A percentile compares a stretch with the other conserved stretches of the same genome.
Evolutionary conservation across 1,140 invertebrate genomes (phyloP).

Genomic region (Rhynchophorus ferrugineus): DNA sequence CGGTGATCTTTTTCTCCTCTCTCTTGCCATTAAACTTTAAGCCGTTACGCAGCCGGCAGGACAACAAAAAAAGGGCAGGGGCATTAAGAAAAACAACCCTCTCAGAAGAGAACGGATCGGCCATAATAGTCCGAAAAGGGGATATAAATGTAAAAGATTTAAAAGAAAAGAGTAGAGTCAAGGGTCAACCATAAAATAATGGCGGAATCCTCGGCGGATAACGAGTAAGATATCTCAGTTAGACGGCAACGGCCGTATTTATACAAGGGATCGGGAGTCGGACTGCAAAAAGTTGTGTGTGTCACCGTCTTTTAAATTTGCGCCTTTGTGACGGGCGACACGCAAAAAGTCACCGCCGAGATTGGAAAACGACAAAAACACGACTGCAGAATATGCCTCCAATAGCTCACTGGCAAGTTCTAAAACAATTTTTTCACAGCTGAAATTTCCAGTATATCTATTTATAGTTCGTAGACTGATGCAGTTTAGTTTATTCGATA

Average conservation of each 20-base stretch:
- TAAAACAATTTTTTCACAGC: too few relatives aligned
- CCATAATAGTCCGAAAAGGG: conserved; percentile 27
- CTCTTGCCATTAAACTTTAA: background rate
- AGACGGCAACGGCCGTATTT: background rate
- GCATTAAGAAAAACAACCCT: background rate
- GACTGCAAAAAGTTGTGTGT: background rate
- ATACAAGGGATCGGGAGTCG: background rate
- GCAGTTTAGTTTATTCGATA: too few relatives aligned
- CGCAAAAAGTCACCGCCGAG: background rate
- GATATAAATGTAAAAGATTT: conserved; percentile 28
- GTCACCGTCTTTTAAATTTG: background rate
- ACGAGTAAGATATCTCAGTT: conserved; percentile 22
- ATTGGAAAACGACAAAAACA: background rate
- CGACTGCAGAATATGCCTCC: too few relatives aligned
- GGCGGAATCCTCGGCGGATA: conserved; percentile 21
- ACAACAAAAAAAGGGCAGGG: background rate
- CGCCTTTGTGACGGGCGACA: too few relatives aligned
- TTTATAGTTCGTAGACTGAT: too few relatives aligned
- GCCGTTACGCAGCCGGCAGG: background rate
- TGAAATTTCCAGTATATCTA: too few relatives aligned
- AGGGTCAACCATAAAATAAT: conserved; percentile 28
- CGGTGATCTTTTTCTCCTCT: background rate
- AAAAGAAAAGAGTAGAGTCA: conserved; percentile 24
- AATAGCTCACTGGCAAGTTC: too few relatives aligned
- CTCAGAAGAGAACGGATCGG: conserved; percentile 9